A percentile compares a stretch with the other conserved stretches of the same genome.
These are phyloP conservation scores for Dendropsophus ebraccatus DNA, from an alignment of 2,113 vertebrate genomes.

Conservation along the genomic window DNA sequence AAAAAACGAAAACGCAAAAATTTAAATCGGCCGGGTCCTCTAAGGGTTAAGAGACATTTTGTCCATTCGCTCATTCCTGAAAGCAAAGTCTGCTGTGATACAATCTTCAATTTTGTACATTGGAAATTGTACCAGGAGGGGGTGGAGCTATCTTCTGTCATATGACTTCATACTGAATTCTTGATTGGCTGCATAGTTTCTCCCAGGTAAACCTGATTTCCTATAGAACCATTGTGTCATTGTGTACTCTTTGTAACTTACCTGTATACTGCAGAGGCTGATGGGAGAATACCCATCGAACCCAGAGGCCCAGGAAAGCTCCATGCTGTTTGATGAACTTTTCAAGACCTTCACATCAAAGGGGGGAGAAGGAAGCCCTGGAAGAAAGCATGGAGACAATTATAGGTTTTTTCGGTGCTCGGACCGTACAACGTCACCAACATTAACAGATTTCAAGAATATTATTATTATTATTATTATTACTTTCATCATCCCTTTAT, in stretches of 20 bases:
- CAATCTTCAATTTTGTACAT: neutral
- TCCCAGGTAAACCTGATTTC: no score
- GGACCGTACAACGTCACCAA: no score
- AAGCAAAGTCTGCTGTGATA: neutral
- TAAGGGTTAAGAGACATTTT: no score
- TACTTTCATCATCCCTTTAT: no score
- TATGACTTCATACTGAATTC: neutral
- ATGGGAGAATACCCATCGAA: conserved; percentile 87
- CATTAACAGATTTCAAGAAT: no score
- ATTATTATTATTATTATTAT: no score
- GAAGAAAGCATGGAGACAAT: neutral
- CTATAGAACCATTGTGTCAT: neutral
- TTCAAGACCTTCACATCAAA: conserved; percentile 69
- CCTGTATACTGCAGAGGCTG: conserved; percentile 79
- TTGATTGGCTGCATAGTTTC: neutral
- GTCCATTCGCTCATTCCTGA: no score
- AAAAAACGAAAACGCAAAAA: no score
- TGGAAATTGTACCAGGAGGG: neutral
- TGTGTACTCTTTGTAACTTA: conserved; percentile 64
- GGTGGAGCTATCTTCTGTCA: no score
- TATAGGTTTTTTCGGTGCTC: neutral
- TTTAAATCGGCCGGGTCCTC: no score
- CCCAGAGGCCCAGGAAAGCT: conserved; percentile 84
- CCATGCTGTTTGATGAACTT: conserved; percentile 73
- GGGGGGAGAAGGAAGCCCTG: conserved; percentile 70